Evolutionary conservation across 30 jellyfish, hydroid and myxozoan genomes (phyloP), one percentile per base, ranked within the genome.

Genomic region (Aurelia sp.): DNA sequence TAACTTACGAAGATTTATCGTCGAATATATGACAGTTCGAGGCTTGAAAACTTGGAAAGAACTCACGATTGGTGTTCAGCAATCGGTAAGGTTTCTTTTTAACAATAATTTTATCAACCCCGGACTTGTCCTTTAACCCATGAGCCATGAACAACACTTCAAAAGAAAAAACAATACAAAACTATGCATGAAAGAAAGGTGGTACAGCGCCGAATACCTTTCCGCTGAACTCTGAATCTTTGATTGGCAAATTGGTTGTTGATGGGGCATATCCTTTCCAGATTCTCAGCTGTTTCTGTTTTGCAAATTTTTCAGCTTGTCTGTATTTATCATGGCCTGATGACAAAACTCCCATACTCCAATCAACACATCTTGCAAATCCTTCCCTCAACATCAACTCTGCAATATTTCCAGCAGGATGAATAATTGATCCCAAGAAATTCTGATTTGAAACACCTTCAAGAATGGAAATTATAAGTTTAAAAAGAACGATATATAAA

Each of bases 401-500:
- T 13, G 98, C 94, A 40, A 92, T 92, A 61, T 86, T 92, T 55
- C 98, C 98, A 47, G 98, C 98, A 3, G 98, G 98, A 62, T 92
- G 98, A 21, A 92, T 68, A 63, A 92, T 71, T 13, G 89, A 37
- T 16, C 98, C 98, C 64, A 92, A 84, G 85, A 92, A 86, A 71
- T 92, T 92, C 85, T 86, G 97, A 69, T 76, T 87, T 67, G 98
- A 92, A 6, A 92, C 97, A 4, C 98, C 98, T 81, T 92, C 98
- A 44, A 92, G 55, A 44, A 44, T 10, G 3, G 1, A 44, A 44
- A 44, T 6, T 44, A 0, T 44, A 44, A 0, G 15, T 13, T 6
- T 44, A 44, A 10, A 37, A 10, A 44, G 55, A 44, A 44, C 13
- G 55, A 44, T 44, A 7, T 9, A 7, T n/a, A n/a, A n/a, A n/a